phyloP scores from a whole-genome alignment of 2,888 invertebrate genomes.

The Trachelus stipa region DNA sequence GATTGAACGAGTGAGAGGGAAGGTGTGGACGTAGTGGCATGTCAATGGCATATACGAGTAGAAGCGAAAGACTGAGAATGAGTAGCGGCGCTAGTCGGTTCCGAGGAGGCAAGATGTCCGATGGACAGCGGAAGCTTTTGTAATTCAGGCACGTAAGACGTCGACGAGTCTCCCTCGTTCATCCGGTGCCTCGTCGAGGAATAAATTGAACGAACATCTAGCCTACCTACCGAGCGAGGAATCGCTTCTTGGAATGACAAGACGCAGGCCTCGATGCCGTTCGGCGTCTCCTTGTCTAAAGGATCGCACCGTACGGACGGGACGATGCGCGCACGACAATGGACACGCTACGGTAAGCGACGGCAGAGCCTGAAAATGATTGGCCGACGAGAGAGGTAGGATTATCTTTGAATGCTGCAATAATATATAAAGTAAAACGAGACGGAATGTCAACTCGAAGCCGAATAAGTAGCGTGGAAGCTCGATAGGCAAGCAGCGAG shows the following conservation, averaged over 20 bases:
- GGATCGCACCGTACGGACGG: constrained; percentile 8
- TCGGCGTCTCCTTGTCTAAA: background rate
- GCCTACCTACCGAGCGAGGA: constrained; percentile 25
- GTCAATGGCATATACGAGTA: background rate
- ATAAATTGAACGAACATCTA: constrained; percentile 51
- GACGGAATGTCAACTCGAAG: background rate
- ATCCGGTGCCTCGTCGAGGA: constrained; percentile 57
- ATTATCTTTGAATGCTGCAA: background rate
- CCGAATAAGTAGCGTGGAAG: background rate
- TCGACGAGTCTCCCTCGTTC: constrained; percentile 39
- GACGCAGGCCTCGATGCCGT: constrained; percentile 26
- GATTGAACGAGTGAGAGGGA: background rate
- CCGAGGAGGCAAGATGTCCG: background rate
- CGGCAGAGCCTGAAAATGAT: background rate
- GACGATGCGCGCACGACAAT: constrained; percentile 19
- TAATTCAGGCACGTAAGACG: constrained; percentile 43
- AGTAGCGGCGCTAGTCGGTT: background rate
- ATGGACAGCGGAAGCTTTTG: constrained; percentile 20
- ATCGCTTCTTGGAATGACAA: constrained; percentile 50
- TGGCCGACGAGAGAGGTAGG: background rate
- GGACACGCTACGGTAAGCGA: background rate
- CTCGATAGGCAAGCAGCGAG: background rate
- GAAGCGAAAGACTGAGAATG: background rate
- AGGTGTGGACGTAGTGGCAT: background rate
- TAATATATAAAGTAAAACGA: constrained; percentile 5